Conservation (phyloP, 2,797 vertebrate species). For the Sebastes dallii region DNA sequence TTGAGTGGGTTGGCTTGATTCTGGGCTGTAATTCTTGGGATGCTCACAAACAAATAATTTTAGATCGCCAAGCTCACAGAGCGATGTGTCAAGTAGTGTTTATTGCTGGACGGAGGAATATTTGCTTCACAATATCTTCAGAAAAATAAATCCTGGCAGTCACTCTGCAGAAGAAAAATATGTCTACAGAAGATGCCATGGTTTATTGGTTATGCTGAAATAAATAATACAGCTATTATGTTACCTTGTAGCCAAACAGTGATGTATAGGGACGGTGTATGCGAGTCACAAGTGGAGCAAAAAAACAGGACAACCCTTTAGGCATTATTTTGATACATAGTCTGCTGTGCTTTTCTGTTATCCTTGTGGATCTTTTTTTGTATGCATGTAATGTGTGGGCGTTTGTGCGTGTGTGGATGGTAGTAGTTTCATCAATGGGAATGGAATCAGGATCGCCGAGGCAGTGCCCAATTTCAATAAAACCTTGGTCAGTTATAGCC, state of each 20-base stretch:
- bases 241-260: conserved; percentile 51
- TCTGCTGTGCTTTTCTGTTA: conserved; percentile 48
- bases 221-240: conserved; percentile 70
- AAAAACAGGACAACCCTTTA: conserved; percentile 34
- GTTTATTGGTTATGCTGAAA: conserved; percentile 74
- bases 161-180: conserved; percentile 61
- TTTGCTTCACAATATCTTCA: conserved; percentile 67
- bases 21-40: conserved; percentile 53
- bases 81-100: conserved; percentile 61
- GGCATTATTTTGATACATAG: conserved; percentile 51
- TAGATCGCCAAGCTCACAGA: conserved; percentile 45
- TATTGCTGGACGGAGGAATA: conserved; percentile 59
- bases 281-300: conserved; percentile 30
- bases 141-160: conserved; percentile 69
- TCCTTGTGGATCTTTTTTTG: conserved; percentile 58
- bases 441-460: conserved; percentile 52
- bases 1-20: conserved; percentile 25
- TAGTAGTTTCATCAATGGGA: conserved; percentile 48
- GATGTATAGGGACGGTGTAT: conserved; percentile 48
- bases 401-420: conserved; percentile 29
- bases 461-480: conserved; percentile 65
- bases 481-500: conserved; percentile 59
- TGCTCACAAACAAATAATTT: conserved; percentile 70
- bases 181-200: conserved; percentile 52
- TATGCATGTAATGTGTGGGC: conserved; percentile 42